phyloP scores from a whole-genome alignment of 2,888 invertebrate genomes.

The Tipula helvola region DNA sequence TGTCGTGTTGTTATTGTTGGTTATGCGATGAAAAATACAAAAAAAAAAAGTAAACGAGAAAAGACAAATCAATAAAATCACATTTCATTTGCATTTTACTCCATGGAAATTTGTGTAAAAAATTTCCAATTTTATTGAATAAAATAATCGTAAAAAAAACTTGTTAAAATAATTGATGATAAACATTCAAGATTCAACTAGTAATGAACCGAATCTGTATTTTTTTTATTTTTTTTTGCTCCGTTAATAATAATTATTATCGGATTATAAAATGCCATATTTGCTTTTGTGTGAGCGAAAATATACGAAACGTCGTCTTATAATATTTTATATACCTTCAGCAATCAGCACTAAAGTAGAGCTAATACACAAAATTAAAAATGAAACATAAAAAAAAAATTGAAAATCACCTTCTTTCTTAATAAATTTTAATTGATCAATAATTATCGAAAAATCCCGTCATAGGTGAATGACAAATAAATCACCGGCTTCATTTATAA shows the following conservation, averaged over 20 bases:
- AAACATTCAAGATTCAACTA: neutral
- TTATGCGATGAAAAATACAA: neutral
- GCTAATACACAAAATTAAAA: neutral
- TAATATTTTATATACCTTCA: neutral
- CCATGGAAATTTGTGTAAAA: neutral
- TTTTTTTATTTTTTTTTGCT: neutral
- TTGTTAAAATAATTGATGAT: neutral
- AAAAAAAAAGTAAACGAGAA: neutral
- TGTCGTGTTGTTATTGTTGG: neutral
- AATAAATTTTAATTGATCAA: neutral
- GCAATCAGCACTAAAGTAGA: neutral
- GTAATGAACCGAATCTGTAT: neutral
- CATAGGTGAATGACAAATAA: neutral
- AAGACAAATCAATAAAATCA: conserved; percentile 9
- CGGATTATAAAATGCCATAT: neutral
- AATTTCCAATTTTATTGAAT: neutral
- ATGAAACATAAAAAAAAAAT: neutral
- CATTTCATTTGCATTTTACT: conserved; percentile 5
- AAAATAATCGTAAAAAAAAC: neutral
- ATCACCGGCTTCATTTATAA: neutral
- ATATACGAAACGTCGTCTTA: neutral
- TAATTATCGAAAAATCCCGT: neutral
- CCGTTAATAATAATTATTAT: neutral
- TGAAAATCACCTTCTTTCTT: neutral
- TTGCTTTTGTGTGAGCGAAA: neutral